These are phyloP conservation scores for Oncorhynchus gorbuscha DNA, from an alignment of 2,113 vertebrate genomes.

Conservation along the genomic window DNA sequence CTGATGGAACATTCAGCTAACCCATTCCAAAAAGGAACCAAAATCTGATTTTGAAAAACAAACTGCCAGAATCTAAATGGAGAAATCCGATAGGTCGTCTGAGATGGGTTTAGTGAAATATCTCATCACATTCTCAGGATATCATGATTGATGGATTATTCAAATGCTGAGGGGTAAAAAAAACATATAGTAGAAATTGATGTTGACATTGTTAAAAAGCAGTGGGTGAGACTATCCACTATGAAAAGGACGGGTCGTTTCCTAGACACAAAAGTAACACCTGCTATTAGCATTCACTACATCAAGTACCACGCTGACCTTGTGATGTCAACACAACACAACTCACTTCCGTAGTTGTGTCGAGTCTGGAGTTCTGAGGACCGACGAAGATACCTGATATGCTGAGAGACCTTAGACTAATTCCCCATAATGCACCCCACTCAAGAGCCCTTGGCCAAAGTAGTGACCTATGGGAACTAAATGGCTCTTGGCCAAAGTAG, in stretches of 20 bases:
- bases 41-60: background rate
- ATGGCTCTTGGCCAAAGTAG: too few species aligned
- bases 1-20: constrained; percentile 16
- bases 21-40: constrained; percentile 38
- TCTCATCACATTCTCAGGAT: background rate
- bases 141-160: background rate
- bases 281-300: background rate
- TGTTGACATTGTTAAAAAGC: too few species aligned
- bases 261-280: background rate
- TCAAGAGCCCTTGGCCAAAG: too few species aligned
- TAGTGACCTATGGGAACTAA: too few species aligned
- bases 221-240: too few species aligned
- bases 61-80: background rate
- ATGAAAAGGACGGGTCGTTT: background rate
- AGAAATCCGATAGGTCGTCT: too few species aligned
- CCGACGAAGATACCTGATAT: background rate
- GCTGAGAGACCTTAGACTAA: background rate
- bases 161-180: background rate
- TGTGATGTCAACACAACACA: background rate
- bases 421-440: too few species aligned
- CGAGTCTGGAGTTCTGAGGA: background rate
- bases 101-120: too few species aligned
- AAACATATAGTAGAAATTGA: background rate
- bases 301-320: background rate
- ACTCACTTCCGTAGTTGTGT: background rate